Percentiles rank a stretch among this genome's conserved stretches.
Conservation (phyloP, 2,888 invertebrate species). For the Galerucella pusilla region DNA sequence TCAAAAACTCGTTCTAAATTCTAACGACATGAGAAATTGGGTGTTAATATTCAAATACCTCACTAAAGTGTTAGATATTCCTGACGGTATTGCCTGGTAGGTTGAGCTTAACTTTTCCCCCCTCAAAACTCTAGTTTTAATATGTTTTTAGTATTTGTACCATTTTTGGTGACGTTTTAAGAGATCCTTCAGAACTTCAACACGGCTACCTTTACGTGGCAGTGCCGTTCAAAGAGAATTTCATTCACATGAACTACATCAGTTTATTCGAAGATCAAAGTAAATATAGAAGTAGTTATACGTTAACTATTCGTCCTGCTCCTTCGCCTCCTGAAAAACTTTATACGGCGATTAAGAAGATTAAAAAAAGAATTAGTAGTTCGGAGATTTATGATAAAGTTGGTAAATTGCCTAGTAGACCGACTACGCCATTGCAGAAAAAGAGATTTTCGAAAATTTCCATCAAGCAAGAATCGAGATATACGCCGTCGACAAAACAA, state of each 20-base stretch:
- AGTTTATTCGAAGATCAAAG: conserved; percentile 21
- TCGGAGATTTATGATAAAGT: background rate
- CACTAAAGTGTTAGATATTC: conserved; percentile 40
- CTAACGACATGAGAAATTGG: conserved; percentile 35
- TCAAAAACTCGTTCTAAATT: conserved; percentile 39
- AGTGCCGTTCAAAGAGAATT: conserved; percentile 44
- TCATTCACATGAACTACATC: conserved; percentile 44
- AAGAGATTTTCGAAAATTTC: background rate
- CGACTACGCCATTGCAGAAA: background rate
- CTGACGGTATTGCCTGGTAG: conserved; percentile 40
- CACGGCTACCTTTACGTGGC: conserved; percentile 50
- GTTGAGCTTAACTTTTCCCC: background rate
- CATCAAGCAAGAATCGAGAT: background rate
- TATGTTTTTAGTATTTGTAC: conserved; percentile 40
- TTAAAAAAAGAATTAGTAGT: background rate
- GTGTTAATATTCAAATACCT: conserved; percentile 31
- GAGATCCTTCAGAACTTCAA: conserved; percentile 37
- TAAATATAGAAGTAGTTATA: conserved; percentile 4
- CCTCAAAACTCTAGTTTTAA: background rate
- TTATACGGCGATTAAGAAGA: background rate
- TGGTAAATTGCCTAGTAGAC: background rate
- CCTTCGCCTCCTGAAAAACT: background rate
- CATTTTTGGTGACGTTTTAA: conserved; percentile 41
- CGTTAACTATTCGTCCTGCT: conserved; percentile 3
- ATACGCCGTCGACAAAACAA: background rate